phyloP scores from a whole-genome alignment of 2,113 vertebrate species.

The Enhydra lutris region DNA sequence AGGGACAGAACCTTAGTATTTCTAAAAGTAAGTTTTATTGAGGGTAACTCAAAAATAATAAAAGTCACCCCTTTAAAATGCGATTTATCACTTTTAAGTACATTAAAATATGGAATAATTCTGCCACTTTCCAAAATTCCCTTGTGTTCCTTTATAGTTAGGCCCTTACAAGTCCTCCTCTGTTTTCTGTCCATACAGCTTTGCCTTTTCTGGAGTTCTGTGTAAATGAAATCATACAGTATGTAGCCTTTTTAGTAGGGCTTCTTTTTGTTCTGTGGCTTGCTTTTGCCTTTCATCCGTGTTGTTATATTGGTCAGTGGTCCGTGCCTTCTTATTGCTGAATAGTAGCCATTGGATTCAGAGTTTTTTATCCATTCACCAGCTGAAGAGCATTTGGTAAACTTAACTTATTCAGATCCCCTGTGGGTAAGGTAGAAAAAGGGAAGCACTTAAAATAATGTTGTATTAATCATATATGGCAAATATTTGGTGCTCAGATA shows the following conservation, averaged over 20 bases:
- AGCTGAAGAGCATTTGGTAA: neutral
- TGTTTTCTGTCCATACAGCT: neutral
- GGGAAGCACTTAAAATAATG: neutral
- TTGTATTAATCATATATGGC: neutral
- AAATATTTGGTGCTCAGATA: neutral
- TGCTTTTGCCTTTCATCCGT: neutral
- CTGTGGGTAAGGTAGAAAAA: neutral
- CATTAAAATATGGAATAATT: neutral
- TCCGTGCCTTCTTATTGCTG: neutral
- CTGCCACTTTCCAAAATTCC: neutral
- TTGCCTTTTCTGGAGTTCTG: neutral
- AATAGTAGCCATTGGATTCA: too few species aligned
- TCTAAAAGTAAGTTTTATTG: neutral
- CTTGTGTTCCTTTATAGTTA: neutral
- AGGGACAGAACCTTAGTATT: neutral
- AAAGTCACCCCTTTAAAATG: neutral
- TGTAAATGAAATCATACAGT: neutral
- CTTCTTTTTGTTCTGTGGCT: neutral
- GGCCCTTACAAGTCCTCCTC: neutral
- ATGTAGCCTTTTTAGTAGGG: neutral
- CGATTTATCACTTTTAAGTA: neutral
- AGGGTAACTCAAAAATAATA: neutral
- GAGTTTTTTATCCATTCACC: neutral
- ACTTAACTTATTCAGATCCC: neutral
- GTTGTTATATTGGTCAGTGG: neutral